Base-by-base conservation (phyloP, 37 sponge, comb jelly and placozoan species). In the Amphimedon queenslandica region DNA sequence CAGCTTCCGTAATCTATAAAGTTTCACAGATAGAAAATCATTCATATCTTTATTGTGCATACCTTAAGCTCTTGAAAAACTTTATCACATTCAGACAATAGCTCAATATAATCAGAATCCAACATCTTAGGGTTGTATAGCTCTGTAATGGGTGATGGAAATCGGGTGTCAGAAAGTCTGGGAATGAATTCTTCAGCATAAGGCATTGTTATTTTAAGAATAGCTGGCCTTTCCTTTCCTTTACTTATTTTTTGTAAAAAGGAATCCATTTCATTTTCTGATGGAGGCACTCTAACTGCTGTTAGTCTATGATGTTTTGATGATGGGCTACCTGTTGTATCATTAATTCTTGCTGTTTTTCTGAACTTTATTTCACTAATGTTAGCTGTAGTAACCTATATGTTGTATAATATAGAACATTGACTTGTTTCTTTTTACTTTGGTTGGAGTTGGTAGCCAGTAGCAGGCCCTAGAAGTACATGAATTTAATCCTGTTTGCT, bases 171-270 rank as follows among this genome's bases (percentile, higher is more conserved):
- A 29, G 10, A 23, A 23, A 67, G 68, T 27, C 31, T 67, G 31
- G 68, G 68, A 29, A 67, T 73, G 53, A 73, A 73, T 5, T n/a
- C 5, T 3, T 73, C 35, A 53, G 58, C 57, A 73, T 34, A 73
- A 55, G 73, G 73, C 34, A 28, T 2, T 28, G 37, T 29, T 2
- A 73, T 57, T 27, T 73, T 73, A 2, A 73, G 35, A 39, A 71
- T 51, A 21, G 53, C 55, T 67, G 41, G 61, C 21, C 21, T 60
- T 6, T 11, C 28, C 5, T 11, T 60, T 60, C 24, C 61, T n/a
- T n/a, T n/a, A 60, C 61, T 25, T 25, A 60, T 60, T 25, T 11
- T n/a, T 38, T 71, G 41, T 42, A 27, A 71, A 43, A 71, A 71
- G 32, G 24, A 21, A 41, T 71, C 55, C 53, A 73, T 42, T 23